Evolutionary conservation across 2,113 vertebrate species (phyloP).

Genomic region (Rafetus swinhoei): DNA sequence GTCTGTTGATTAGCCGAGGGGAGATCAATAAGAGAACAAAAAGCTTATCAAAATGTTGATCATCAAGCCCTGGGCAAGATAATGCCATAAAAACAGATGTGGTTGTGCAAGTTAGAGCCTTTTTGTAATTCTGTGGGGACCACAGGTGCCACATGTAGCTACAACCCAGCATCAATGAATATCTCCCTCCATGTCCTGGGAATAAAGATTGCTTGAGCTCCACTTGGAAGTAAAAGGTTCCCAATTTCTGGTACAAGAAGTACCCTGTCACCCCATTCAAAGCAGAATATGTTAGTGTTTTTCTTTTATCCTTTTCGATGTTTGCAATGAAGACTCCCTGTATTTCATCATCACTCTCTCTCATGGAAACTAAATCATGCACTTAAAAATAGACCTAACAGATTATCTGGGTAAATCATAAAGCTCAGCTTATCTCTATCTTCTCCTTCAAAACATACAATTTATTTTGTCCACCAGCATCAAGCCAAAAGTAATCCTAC

Average conservation of each 20-base stretch:
- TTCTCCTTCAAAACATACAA: conserved; percentile 61
- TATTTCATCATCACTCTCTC: conserved; percentile 43
- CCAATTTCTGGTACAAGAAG: not conserved
- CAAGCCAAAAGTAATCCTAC: conserved; percentile 57
- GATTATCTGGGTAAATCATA: conserved; percentile 78
- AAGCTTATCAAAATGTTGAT: not conserved
- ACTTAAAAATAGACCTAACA: conserved; percentile 77
- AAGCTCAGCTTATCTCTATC: conserved; percentile 73
- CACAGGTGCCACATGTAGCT: conserved; percentile 17
- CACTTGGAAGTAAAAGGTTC: not conserved
- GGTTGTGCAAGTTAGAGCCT: conserved; percentile 13
- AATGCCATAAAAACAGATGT: not conserved
- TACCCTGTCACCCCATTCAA: not conserved
- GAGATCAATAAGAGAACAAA: not conserved
- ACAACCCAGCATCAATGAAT: not conserved
- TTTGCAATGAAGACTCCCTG: conserved; percentile 17
- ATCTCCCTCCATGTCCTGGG: not conserved
- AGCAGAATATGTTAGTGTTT: not conserved
- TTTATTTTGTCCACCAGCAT: conserved; percentile 54
- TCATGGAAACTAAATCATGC: conserved; percentile 59
- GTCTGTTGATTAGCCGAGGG: not conserved
- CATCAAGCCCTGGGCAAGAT: not conserved
- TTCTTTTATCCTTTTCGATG: conserved; percentile 28
- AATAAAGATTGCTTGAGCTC: not conserved
- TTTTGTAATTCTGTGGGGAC: not conserved